Base-by-base conservation (phyloP, 2,888 invertebrate species). In the Dyspetes luteomarginatus region DNA sequence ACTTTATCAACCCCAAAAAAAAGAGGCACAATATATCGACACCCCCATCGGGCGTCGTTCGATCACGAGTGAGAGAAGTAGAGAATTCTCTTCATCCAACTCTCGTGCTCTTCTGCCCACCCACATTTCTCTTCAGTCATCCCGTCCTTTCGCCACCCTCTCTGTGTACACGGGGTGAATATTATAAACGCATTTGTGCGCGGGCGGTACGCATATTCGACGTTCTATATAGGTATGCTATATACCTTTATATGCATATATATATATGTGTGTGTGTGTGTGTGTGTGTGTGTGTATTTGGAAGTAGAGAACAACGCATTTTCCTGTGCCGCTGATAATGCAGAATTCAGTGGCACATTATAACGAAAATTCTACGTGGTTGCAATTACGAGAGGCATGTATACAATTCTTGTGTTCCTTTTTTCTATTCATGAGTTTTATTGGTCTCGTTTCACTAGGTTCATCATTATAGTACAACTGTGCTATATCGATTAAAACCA, bases 101-200 rank as follows among this genome's bases (percentile, higher is more conserved):
- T 69, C 69, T 52, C 26, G 41, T 26, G 50, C 73, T 71, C 60
- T 69, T 77, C 68, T 41, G 62, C 81, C 43, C 74, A 55, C 78
- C 64, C 71, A 41, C 41, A 26, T 69, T 78, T 71, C 71, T 67
- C 58, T 50, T 60, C 75, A 60, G 81, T 73, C 82, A 73, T 77
- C 77, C 72, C 84, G 84, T 65, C 73, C 81, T 80, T 81, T 73
- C 77, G 80, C 64, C 82, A 79, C 75, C 84, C 77, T 77, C 83
- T 72, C 82, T 86, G 86, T 87, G 85, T 86, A 88, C 86, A 85
- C 85, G 75, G 89, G 88, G 88, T 89, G 89, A 90, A 90, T 90
- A 90, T 89, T 89, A 89, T 89, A 90, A 90, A 89, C 88, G 89
- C 88, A 86, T 86, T 86, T 85, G 81, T 83, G 84, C 82, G 81